Evolutionary conservation across 1,140 invertebrate genomes (phyloP), one percentile per base, ranked within the genome.

Genomic region (Orchesella cincta): DNA sequence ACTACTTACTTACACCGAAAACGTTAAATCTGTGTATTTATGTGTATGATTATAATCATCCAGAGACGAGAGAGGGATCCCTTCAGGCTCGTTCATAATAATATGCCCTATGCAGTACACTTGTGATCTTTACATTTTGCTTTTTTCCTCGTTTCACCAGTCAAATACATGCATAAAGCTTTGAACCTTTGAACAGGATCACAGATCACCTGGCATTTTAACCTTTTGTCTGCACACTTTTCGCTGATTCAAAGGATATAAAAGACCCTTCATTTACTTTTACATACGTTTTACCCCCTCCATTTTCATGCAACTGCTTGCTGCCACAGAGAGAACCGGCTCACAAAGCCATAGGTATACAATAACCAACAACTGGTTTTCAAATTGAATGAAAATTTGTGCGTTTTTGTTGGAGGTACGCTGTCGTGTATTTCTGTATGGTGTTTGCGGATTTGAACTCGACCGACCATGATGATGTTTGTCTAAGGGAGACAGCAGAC

Each of bases 21-120:
- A 3, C 5, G 5, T 57, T 57, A 57, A 57, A 57, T 57, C 52
- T 57, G 52, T 57, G 52, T 57, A 57, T 57, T 57, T 57, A 57
- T 57, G 52, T 57, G 23, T 26, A 57, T 26, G 52, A 57, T 57
- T 57, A 57, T 57, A n/a, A 57, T 57, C 14, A 57, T 57, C 23
- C 52, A 12, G 23, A 18, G 52, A 26, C 23, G 8, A 57, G 52
- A 57, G 14, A n/a, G 14, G 23, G 52, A 57, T 57, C 52, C 52
- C 52, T 23, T 12, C 23, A 57, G 52, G 52, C 52, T 23, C 39
- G 18, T 18, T n/a, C 18, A 18, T 5, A 46, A 46, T 46, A 46
- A 46, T 46, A 18, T 46, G 18, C 39, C 39, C 18, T 46, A 18
- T 46, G 39, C 39, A 46, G 39, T 46, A 18, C 18, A 46, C 20